phyloP scores from a whole-genome alignment of 2,113 vertebrate genomes.

The Sylvilagus bachmani region DNA sequence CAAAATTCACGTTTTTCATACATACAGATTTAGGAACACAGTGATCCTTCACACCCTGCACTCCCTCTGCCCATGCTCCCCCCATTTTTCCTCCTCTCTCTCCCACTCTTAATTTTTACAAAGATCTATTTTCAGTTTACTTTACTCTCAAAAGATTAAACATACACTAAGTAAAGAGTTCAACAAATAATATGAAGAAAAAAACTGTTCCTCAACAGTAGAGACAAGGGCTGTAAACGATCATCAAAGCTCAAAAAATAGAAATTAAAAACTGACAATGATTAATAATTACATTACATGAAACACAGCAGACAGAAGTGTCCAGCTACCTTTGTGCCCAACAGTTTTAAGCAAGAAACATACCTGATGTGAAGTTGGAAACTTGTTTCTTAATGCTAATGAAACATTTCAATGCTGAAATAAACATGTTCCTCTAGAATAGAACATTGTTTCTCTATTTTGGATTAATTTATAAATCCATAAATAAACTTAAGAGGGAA shows the following conservation, averaged over 20 bases:
- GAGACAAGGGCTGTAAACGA: too few relatives aligned
- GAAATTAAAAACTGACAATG: background rate
- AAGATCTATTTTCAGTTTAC: too few relatives aligned
- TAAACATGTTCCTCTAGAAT: background rate
- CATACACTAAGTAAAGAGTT: too few relatives aligned
- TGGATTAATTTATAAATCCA: conserved; percentile 1
- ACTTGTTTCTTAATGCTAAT: background rate
- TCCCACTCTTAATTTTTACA: too few relatives aligned
- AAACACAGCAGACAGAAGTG: conserved; percentile 6
- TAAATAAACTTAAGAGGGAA: background rate
- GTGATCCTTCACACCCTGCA: too few relatives aligned
- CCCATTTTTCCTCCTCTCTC: too few relatives aligned
- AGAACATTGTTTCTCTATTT: background rate
- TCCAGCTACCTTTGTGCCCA: background rate
- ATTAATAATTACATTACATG: background rate
- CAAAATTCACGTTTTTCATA: too few relatives aligned
- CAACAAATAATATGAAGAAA: too few relatives aligned
- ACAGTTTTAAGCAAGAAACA: background rate
- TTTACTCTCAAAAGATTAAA: too few relatives aligned
- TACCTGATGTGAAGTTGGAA: background rate
- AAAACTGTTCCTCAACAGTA: too few relatives aligned
- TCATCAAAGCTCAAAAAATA: background rate
- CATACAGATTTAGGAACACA: too few relatives aligned
- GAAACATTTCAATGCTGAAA: conserved; percentile 31
- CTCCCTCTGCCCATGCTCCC: too few relatives aligned